phyloP scores from a whole-genome alignment of 2,113 vertebrate species.

The Formicarius rufipectus region DNA sequence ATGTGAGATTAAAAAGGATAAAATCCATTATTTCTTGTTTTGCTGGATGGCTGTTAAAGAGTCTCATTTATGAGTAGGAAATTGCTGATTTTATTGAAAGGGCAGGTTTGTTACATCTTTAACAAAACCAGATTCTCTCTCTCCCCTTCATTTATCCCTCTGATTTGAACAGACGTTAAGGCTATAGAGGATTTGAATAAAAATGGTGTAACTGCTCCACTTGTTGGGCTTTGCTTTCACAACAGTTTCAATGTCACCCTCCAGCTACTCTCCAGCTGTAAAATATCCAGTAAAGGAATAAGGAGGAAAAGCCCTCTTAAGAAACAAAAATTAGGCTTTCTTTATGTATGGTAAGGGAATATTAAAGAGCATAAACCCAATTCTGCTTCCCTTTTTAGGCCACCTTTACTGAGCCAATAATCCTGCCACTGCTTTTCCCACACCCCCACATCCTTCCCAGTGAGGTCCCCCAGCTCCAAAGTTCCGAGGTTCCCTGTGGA shows the following conservation, averaged over 20 bases:
- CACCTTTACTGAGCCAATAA: constrained; percentile 35
- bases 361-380: background rate
- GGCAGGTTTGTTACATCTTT: background rate
- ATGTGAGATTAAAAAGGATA: background rate
- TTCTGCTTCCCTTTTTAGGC: background rate
- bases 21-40: constrained; percentile 15
- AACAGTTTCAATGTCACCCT: background rate
- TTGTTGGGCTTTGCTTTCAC: background rate
- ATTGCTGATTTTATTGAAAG: constrained; percentile 6
- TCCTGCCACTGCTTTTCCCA: background rate
- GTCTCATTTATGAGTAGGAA: background rate
- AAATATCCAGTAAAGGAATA: background rate
- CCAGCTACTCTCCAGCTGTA: background rate
- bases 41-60: background rate
- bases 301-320: background rate
- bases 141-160: background rate
- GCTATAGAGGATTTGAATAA: background rate
- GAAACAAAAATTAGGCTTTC: background rate
- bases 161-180: background rate
- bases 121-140: background rate
- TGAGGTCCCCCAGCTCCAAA: constrained; percentile 54
- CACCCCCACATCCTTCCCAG: constrained; percentile 16
- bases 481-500: constrained; percentile 30
- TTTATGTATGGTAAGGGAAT: background rate
- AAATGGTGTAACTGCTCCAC: background rate